phyloP scores from a whole-genome alignment of 1,140 invertebrate species.

The Apocrypta bakeri region DNA sequence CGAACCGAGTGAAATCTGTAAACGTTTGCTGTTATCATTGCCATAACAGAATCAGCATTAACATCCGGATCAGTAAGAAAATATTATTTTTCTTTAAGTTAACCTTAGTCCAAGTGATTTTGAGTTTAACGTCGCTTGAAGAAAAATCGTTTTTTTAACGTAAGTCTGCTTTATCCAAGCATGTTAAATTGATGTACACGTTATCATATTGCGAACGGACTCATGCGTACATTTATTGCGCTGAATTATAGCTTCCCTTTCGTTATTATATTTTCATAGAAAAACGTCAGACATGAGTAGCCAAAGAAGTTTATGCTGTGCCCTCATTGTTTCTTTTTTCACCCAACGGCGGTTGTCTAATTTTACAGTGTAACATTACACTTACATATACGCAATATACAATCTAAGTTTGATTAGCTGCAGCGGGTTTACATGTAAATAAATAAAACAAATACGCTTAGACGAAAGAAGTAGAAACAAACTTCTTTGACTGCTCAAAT shows the following conservation, averaged over 20 bases:
- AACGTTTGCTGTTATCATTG: background rate
- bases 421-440: background rate
- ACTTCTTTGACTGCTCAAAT: constrained; percentile 46
- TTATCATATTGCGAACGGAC: constrained; percentile 38
- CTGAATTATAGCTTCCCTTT: constrained; percentile 38
- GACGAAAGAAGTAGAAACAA: background rate
- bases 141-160: background rate
- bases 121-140: constrained; percentile 8
- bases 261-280: constrained; percentile 31
- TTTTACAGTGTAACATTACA: background rate
- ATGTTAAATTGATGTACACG: background rate
- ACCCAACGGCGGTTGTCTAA: background rate
- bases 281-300: constrained; percentile 19
- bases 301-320: constrained; percentile 42
- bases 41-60: background rate
- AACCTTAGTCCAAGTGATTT: constrained; percentile 17
- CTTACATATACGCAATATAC: background rate
- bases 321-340: background rate
- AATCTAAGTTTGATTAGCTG: background rate
- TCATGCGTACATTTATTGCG: constrained; percentile 43
- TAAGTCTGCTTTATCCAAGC: constrained; percentile 1
- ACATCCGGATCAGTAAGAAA: constrained; percentile 49
- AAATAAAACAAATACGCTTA: background rate
- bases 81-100: constrained; percentile 36
- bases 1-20: constrained; percentile 12